Evolutionary conservation across 30 jellyfish, hydroid and myxozoan genomes (phyloP), one percentile per base, ranked within the genome.

Genomic region (Chironex yamaguchii): DNA sequence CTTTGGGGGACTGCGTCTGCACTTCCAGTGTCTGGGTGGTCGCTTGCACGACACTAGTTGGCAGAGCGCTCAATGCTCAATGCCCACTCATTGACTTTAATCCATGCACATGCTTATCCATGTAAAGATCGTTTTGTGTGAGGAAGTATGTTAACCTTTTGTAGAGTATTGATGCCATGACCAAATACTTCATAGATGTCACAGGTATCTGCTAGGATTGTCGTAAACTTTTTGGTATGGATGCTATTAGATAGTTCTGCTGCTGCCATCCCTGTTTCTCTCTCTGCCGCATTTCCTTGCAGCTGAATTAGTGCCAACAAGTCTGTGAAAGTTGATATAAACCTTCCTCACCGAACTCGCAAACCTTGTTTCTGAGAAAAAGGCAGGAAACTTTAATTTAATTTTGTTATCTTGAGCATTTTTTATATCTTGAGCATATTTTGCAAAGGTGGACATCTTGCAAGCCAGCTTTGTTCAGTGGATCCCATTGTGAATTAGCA

Each of bases 391-490:
- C 25, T 54, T 11, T 25, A 54, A 54, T 11, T 31, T 28, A 53
- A 26, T 65, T n/a, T 65, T 6, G 31, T 26, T 22, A 11, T 65
- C 9, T 3, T 54, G 3, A 20, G 25, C 4, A 54, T 54, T 32
- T 54, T 54, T 3, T 32, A 54, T 54, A 3, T 54, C 22, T 20
- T 66, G n/a, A 23, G 79, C 79, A 3, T 3, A 26, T 53, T 65
- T 65, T 65, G 13, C 79, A 6, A 2, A 65, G 4, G 64, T 65
- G 79, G 66, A 23, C 21, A 23, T 65, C 79, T 65, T 65, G 79
- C 64, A 65, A 26, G 23, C 79, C 79, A 21, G 79, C 79, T 65
- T 28, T 65, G 31, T 65, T 17, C 63, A 65, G 64, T n/a, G 79
- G 79, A 65, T 28, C 79, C 79, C 65, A 65, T 21, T 20, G 28